These are phyloP conservation scores for Cyprinodon variegatus DNA, from an alignment of 2,113 vertebrate genomes.

Conservation along the genomic window DNA sequence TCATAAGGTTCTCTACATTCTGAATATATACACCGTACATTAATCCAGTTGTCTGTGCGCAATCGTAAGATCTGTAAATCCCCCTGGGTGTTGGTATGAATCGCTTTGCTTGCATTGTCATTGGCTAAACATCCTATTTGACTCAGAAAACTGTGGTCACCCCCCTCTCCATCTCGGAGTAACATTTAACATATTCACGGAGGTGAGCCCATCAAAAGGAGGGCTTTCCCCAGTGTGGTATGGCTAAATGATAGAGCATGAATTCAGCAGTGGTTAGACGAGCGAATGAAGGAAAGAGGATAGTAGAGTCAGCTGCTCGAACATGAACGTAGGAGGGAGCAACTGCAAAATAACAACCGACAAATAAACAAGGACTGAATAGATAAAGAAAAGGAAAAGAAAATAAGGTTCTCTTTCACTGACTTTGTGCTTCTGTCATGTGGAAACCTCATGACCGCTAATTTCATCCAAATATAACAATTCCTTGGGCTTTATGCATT, in stretches of 20 bases:
- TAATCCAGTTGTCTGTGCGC: neutral
- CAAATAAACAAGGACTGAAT: constrained; percentile 34
- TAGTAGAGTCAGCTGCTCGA: constrained; percentile 59
- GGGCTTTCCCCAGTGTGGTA: constrained; percentile 53
- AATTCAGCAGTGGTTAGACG: constrained; percentile 40
- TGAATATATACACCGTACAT: neutral
- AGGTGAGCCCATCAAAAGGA: constrained; percentile 51
- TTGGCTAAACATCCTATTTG: constrained; percentile 30
- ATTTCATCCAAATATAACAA: constrained; percentile 23
- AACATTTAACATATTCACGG: constrained; percentile 31
- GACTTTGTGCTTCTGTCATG: constrained; percentile 1
- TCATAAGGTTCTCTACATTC: neutral
- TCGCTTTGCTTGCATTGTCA: constrained; percentile 22
- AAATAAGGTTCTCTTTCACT: neutral
- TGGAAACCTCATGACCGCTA: constrained; percentile 30
- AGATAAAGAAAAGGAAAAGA: constrained; percentile 7
- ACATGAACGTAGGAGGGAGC: constrained; percentile 33
- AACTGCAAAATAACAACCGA: constrained; percentile 19
- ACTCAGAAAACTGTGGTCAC: constrained; percentile 37
- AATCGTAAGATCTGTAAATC: neutral
- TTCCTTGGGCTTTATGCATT: neutral
- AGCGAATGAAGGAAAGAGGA: constrained; percentile 45
- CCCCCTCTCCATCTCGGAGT: constrained; percentile 57
- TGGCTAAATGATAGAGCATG: constrained; percentile 68
- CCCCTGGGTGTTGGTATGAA: constrained; percentile 2